phyloP scores from a whole-genome alignment of 2,797 vertebrate genomes.

The Hypotaenidia okinawae region DNA sequence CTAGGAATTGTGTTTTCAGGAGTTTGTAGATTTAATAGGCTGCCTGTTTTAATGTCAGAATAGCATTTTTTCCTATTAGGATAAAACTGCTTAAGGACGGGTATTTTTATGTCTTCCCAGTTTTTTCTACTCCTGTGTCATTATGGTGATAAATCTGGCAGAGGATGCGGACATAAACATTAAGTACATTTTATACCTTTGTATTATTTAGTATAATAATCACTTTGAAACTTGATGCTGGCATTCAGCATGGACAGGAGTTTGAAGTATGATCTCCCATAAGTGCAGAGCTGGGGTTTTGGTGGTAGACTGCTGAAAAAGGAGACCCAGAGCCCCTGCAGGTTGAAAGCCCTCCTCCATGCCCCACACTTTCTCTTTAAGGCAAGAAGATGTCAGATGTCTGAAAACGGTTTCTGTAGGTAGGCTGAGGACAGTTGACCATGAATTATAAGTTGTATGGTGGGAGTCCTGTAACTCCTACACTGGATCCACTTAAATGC shows the following conservation, averaged over 20 bases:
- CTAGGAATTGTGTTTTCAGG: neutral
- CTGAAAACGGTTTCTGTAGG: neutral
- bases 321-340: neutral
- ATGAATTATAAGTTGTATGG: conserved; percentile 19
- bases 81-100: neutral
- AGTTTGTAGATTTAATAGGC: neutral
- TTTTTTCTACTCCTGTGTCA: neutral
- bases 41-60: neutral
- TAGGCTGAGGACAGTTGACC: neutral
- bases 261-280: neutral
- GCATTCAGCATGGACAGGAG: neutral
- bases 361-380: neutral
- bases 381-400: neutral
- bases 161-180: neutral
- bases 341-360: neutral
- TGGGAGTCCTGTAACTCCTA: conserved; percentile 29
- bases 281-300: neutral
- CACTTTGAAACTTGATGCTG: neutral
- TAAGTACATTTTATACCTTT: neutral
- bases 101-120: neutral
- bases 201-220: neutral
- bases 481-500: conserved; percentile 42
- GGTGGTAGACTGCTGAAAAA: neutral
- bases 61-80: neutral
- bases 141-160: neutral